Conservation (phyloP, 2,113 vertebrate species). For the Apodemus sylvaticus region DNA sequence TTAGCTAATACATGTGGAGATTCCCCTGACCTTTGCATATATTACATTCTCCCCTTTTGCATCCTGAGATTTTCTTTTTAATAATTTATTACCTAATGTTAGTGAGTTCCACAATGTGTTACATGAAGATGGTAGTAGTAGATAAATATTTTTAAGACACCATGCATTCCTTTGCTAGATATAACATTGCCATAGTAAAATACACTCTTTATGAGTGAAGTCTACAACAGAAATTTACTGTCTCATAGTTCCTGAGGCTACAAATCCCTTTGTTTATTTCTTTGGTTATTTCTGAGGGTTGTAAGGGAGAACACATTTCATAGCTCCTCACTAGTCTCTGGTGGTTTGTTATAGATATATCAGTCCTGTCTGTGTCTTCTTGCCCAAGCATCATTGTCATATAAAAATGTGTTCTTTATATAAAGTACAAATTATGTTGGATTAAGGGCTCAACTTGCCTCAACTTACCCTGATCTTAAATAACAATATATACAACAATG, state of each 20-base stretch:
- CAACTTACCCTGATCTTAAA: background rate
- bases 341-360: background rate
- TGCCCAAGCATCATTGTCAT: background rate
- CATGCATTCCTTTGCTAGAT: background rate
- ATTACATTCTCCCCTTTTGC: background rate
- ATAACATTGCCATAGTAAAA: background rate
- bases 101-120: background rate
- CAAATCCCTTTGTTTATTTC: too few species aligned
- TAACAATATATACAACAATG: background rate
- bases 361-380: background rate
- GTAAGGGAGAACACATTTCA: background rate
- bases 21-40: background rate
- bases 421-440: background rate
- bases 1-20: background rate
- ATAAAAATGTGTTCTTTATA: background rate
- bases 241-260: background rate
- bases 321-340: background rate
- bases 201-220: background rate
- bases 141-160: background rate
- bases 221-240: background rate
- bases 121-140: background rate
- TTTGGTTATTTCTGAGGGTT: background rate
- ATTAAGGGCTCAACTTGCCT: conserved; percentile 8
- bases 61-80: background rate
- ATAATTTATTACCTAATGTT: conserved; percentile 9